These are phyloP conservation scores for Peromyscus attwateri DNA, from an alignment of 2,797 vertebrate species.

Conservation along the genomic window DNA sequence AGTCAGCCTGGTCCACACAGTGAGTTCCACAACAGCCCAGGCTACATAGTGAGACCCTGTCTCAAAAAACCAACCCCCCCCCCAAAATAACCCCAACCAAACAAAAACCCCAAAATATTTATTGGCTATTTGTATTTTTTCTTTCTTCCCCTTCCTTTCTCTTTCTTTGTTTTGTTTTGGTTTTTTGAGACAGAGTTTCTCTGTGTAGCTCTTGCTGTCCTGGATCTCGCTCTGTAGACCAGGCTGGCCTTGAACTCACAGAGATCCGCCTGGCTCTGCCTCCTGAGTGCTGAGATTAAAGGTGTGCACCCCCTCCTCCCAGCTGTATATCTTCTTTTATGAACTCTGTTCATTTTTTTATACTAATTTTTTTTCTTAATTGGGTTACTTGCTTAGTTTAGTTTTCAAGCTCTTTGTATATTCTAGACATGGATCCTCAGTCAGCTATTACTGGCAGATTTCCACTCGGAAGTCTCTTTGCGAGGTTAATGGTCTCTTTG, in stretches of 20 bases:
- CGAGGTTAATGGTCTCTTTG: background rate
- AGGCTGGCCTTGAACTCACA: background rate
- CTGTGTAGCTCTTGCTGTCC: background rate
- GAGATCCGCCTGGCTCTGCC: background rate
- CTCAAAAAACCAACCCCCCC: too few relatives aligned
- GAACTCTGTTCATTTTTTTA: background rate
- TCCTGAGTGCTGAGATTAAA: background rate
- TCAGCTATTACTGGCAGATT: background rate
- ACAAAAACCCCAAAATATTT: too few relatives aligned
- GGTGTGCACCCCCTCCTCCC: background rate
- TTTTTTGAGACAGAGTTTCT: background rate
- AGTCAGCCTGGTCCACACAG: background rate
- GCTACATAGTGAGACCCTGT: background rate
- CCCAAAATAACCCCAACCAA: too few relatives aligned
- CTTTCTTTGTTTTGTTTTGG: too few relatives aligned
- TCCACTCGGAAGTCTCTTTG: background rate
- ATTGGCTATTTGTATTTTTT: too few relatives aligned
- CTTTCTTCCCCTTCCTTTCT: background rate
- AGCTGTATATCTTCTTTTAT: background rate
- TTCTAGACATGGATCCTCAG: background rate
- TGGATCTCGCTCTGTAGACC: background rate
- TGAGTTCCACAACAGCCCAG: background rate
- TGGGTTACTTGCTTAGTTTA: background rate
- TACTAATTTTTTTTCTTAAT: background rate
- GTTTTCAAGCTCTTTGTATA: background rate